A percentile compares a stretch with the other conserved stretches of the same genome.
phyloP scores from a whole-genome alignment of 1,140 invertebrate species.

The Ceratosolen fusciceps region DNA sequence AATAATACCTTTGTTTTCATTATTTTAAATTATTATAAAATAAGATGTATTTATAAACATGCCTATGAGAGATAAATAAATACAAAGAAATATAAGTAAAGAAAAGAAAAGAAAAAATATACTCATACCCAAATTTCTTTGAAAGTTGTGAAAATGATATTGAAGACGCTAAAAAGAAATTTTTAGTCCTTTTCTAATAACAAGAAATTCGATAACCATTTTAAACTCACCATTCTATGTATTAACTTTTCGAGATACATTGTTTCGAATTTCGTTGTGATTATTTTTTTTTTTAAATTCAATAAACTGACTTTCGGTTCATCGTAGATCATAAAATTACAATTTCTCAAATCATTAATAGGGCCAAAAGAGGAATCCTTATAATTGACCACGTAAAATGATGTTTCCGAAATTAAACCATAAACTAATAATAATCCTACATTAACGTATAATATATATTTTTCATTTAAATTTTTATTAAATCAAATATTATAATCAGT shows the following conservation, averaged over 20 bases:
- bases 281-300: slow-evolving; percentile 50
- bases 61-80: too few relatives aligned
- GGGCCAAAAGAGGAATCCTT: slow-evolving; percentile 9
- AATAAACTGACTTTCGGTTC: background rate
- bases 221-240: slow-evolving; percentile 38
- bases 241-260: slow-evolving; percentile 51
- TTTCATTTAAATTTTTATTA: background rate
- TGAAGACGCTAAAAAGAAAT: slow-evolving; percentile 47
- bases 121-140: slow-evolving; percentile 43
- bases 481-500: background rate
- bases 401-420: slow-evolving; percentile 6
- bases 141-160: slow-evolving; percentile 32
- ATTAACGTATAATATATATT: slow-evolving; percentile 4
- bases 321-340: slow-evolving; percentile 37
- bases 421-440: slow-evolving; percentile 48
- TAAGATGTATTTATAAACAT: too few relatives aligned
- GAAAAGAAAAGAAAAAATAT: too few relatives aligned
- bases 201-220: background rate
- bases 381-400: background rate
- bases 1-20: background rate
- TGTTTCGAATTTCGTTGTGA: slow-evolving; percentile 49
- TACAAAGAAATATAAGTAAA: background rate
- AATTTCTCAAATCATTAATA: background rate
- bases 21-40: too few relatives aligned
- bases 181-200: background rate